Base-by-base conservation (phyloP, 2,113 vertebrate species). In the Collichthys lucidus region DNA sequence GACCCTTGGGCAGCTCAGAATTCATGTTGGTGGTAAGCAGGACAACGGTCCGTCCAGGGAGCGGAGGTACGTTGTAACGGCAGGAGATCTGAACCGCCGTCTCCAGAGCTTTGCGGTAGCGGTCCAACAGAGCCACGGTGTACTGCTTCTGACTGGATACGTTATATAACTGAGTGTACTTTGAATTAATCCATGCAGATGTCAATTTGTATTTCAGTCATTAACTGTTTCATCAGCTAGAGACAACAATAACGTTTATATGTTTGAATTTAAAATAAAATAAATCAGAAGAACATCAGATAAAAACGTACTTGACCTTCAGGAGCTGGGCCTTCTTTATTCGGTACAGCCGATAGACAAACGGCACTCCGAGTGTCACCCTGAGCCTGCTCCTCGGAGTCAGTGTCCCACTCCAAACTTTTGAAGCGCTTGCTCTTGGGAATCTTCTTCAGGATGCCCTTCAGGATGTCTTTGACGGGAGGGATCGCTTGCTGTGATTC, bases 11-110 rank as follows among this genome's bases (percentile, higher is more conserved):
- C 0, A 0, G 0, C 0, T 22, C 0, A 0, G 31, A 0, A 0
- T 0, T 0, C 0, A n/a, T 0, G 12, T 0, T 0, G 0, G 5
- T 0, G 15, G 19, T 0, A 22, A 95, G 90, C n/a, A 96, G 20
- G 75, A 98, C 82, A 10, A 96, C 40, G 2, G 96, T 97, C 44
- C 93, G 92, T 50, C 97, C 97, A 0, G 96, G 95, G 1, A 98
- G 92, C 0, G 94, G 97, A 1, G 97, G 94, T 35, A 98, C 86
- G 31, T 95, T 98, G 85, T 96, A 93, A 3, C 86, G 92, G 69
- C 95, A 96, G 1, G 97, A 96, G 77, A 97, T 83, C 91, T 94
- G 92, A n/a, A 97, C 75, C 0, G 97, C 95, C 0, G 77, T 92
- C 74, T 98, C 96, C 89, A 98, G 88, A 56, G 97, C 96, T 62